Base-by-base conservation (phyloP, 2,888 invertebrate species). In the Trissolcus brochymenae region DNA sequence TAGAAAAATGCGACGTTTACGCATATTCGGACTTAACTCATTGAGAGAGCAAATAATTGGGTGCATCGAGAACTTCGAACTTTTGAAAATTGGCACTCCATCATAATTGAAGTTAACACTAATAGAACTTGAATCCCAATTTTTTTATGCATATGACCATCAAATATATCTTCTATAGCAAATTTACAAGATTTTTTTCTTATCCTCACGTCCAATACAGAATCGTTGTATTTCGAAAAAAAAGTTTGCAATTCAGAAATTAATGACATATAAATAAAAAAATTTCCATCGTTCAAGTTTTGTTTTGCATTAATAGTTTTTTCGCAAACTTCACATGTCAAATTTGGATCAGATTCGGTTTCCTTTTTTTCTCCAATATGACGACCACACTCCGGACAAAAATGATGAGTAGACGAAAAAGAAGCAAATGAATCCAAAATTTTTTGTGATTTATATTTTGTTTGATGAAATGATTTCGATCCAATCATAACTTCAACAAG, bases 41-140 rank as follows among this genome's bases (percentile, higher is more conserved):
- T 41, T 41, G 2, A 41, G 41, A 19, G 29, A 6, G 40, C 41
- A n/a, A 56, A 56, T 56, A 35, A 56, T 41, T 41, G 41, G 41
- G 4, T 41, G 41, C 41, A 41, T 41, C 6, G 41, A 41, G 4
- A 41, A 41, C 41, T 41, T 41, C 1, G n/a, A 41, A 41, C 41
- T 13, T 41, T 41, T 41, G 4, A 41, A 41, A 41, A 41, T 41
- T 41, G 41, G 41, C n/a, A 41, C 41, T 41, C 41, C 41, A 41
- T 41, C 41, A 41, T 41, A 41, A 41, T 41, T n/a, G 41, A 41
- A 41, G 41, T 41, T 41, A 3, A 41, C 9, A 41, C 41, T 41
- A n/a, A 41, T 41, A 41, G 11, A 41, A 41, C 4, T 1, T 4
- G 41, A 6, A 41, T 3, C 6, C 41, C 41, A 41, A 4, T 41